Percentiles rank a stretch among this genome's conserved stretches.
Evolutionary conservation across 37 sponge, comb jelly and placozoan genomes (phyloP).

Genomic region (Crambe crambe): DNA sequence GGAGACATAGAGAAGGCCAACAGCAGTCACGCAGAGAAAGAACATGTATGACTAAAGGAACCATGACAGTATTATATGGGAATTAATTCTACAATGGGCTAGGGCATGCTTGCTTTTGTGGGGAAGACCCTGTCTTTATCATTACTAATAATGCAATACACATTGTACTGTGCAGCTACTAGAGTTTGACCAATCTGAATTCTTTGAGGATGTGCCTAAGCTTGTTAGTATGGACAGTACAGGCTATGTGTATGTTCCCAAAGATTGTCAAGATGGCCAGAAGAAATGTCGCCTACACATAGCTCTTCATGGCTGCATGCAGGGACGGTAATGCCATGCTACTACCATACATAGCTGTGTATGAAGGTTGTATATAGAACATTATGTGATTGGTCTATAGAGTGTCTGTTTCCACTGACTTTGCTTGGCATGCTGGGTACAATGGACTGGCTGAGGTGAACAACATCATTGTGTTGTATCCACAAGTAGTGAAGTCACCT

Average conservation of each 20-base stretch:
- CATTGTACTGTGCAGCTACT: conserved; percentile 23
- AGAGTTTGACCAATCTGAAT: conserved; percentile 77
- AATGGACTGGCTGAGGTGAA: conserved; percentile 68
- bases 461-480: conserved; percentile 77
- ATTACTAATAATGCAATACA: not conserved
- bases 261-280: conserved; percentile 46
- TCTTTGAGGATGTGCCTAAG: conserved; percentile 39
- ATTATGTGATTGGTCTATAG: too few species aligned
- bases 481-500: conserved; percentile 56
- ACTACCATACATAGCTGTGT: not conserved
- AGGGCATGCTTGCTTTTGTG: not conserved
- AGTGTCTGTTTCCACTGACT: conserved; percentile 36
- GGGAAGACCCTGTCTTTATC: not conserved
- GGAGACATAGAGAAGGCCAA: conserved; percentile 57
- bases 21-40: conserved; percentile 13
- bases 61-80: not conserved
- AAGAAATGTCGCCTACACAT: conserved; percentile 69
- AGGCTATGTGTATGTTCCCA: conserved; percentile 85
- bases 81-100: not conserved
- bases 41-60: conserved; percentile 41
- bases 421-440: conserved; percentile 67
- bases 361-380: not conserved
- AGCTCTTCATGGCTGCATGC: conserved; percentile 82
- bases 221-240: conserved; percentile 61
- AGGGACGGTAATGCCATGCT: conserved; percentile 56